Base-by-base conservation (phyloP, 2,113 vertebrate species). In the Antigone vipio region DNA sequence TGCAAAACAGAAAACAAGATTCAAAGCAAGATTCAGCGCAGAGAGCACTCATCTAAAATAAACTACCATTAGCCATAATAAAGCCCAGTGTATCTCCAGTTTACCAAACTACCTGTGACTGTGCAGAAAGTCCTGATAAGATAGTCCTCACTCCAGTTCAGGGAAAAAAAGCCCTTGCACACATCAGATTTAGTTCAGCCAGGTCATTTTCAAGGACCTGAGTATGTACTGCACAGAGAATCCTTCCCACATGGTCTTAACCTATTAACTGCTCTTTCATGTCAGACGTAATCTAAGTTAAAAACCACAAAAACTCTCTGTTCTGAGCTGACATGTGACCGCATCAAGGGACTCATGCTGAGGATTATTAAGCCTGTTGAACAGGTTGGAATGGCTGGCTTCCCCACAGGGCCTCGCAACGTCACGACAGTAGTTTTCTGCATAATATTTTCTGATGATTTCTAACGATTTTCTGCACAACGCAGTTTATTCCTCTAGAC, bases 41-140 rank as follows among this genome's bases (percentile, higher is more conserved):
- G 53, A 52, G 56, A 53, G 14, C 47, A 26, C 22, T 52, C 24
- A 62, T 44, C 35, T 67, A 55, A 93, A 66, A 78, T 62, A 83
- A 95, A 87, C 40, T 27, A 38, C 38, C 8, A 32, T 79, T 88
- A 97, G 96, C 87, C 97, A 95, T 95, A 97, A 98, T 38, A 97
- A 63, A 96, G 83, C 9, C 53, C 40, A 52, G 23, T 15, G 11
- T 91, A 9, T 74, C 42, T 85, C 64, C 67, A 69, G 18, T 59
- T 92, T 83, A 89, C 59, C 38, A 27, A 91, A 82, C 80, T 88
- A 68, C 89, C 78, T 95, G 77, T 35, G 86, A 73, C 64, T 24
- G 22, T 77, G 71, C 75, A 94, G 63, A 95, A 92, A 93, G 81
- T 89, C 24, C 32, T 13, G 73, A 68, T 88, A 88, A 85, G 30